phyloP scores from a whole-genome alignment of 1,140 invertebrate genomes.

The Drosophila elegans region DNA sequence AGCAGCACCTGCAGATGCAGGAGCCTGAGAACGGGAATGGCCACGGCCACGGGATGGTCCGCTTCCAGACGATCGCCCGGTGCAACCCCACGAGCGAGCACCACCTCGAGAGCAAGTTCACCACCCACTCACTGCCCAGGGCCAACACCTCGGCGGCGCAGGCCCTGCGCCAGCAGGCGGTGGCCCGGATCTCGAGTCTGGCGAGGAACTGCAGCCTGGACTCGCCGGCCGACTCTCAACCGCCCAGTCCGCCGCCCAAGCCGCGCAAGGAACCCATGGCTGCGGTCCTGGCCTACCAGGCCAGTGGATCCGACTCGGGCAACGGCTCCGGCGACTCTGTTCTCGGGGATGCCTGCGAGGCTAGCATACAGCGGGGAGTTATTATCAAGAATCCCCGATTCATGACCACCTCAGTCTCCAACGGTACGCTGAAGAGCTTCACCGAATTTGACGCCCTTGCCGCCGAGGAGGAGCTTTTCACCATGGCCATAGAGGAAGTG shows the following conservation, averaged over 20 bases:
- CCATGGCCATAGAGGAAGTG: conserved; percentile 87
- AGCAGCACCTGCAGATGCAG: conserved; percentile 54
- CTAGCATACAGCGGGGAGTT: conserved; percentile 85
- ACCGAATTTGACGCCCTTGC: conserved; percentile 88
- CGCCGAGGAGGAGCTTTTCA: conserved; percentile 87
- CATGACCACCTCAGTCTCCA: conserved; percentile 85
- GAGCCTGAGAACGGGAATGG: conserved; percentile 43
- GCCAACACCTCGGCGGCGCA: conserved; percentile 68
- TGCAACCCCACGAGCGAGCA: conserved; percentile 71
- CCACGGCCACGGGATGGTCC: conserved; percentile 63
- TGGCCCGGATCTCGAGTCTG: conserved; percentile 78
- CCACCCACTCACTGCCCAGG: conserved; percentile 87
- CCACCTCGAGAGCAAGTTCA: conserved; percentile 85
- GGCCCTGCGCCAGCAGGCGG: conserved; percentile 54
- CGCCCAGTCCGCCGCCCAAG: conserved; percentile 89
- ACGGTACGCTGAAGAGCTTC: conserved; percentile 87
- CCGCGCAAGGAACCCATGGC: conserved; percentile 86
- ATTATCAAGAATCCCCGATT: conserved; percentile 87
- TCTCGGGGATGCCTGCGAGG: conserved; percentile 87
- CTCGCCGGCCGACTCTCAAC: conserved; percentile 50
- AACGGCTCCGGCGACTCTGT: conserved; percentile 94
- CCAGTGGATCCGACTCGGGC: conserved; percentile 94
- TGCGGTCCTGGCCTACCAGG: conserved; percentile 89
- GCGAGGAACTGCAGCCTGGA: conserved; percentile 86
- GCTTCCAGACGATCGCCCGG: conserved; percentile 77